Evolutionary conservation across 2,113 vertebrate genomes (phyloP).

Genomic region (Notarius lentiginosus): DNA sequence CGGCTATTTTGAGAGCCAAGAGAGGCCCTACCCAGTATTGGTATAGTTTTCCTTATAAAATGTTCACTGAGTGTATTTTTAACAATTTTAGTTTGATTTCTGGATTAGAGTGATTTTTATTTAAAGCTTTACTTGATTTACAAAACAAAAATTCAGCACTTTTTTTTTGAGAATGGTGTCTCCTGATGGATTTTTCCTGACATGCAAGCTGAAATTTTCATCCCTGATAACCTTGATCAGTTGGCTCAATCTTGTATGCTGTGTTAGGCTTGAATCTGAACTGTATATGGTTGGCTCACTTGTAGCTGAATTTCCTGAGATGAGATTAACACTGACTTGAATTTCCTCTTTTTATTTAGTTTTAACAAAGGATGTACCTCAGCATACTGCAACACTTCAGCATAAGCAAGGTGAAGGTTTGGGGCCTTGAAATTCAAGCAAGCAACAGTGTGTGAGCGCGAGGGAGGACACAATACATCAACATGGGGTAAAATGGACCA

Average conservation of each 20-base stretch:
- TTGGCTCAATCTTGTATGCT: not conserved
- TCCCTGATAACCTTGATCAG: not conserved
- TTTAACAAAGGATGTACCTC: conserved; percentile 32
- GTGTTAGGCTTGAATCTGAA: not conserved
- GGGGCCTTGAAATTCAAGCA: conserved; percentile 47
- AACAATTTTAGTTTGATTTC: not conserved
- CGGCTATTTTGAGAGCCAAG: not conserved
- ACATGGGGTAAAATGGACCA: conserved; percentile 58
- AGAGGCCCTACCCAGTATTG: not conserved
- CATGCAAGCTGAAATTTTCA: not conserved
- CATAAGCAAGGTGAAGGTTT: conserved; percentile 30
- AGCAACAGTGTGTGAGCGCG: conserved; percentile 41
- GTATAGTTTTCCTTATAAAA: not conserved
- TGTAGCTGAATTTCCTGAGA: not conserved
- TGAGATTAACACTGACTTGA: not conserved
- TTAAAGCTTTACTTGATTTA: not conserved
- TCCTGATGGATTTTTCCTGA: not conserved
- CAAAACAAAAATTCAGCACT: not conserved
- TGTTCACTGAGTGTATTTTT: not conserved
- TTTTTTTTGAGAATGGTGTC: not conserved
- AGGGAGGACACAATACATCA: conserved; percentile 52
- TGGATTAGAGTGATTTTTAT: not conserved
- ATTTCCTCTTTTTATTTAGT: conserved; percentile 22
- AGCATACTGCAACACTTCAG: conserved; percentile 20
- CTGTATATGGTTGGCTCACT: not conserved